Evolutionary conservation across 2,888 invertebrate species (phyloP), one percentile per base, ranked within the genome.

Genomic region (Isotomurus palustris): DNA sequence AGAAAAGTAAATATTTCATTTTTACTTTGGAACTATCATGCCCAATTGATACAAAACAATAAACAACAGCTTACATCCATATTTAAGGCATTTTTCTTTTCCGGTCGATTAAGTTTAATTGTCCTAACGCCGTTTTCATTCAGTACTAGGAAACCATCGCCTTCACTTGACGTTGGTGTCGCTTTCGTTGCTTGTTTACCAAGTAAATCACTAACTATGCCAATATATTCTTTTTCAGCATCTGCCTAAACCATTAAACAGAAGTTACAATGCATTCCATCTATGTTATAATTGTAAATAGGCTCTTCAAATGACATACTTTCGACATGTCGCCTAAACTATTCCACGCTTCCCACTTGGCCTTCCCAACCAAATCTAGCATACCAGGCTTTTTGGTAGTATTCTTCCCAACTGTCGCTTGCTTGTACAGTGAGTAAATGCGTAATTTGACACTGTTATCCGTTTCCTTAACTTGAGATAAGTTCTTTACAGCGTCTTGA

Each of bases 1-100:
- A 40, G 17, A 40, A 40, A 40, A 40, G 17, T 14, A 40, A 40
- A 14, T n/a, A 32, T 32, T 8, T 32, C 8, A 32, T 14, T 8
- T 10, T 32, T 32, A 32, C 8, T 32, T 32, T 32, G 32, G 14
- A 10, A 10, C 14, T 10, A 14, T 25, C 19, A 52, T 6, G 4
- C 8, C 17, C 28, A 25, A 40, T n/a, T 22, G 25, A 19, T 51
- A 14, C 24, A 2, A 48, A 48, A 35, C 25, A 48, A 50, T 21
- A 47, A 44, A 43, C 6, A 22, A 22, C 4, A 4, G 52, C 70
- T 66, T 71, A 79, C 79, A 70, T 76, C 70, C 3, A 60, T 48
- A 48, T 81, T 84, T 0, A 92, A 75, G 0, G 92, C 89, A 81
- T 94, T 94, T 73, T 84, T 88, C 75, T 84, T 89, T 2, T 75